Evolutionary conservation across 2,888 invertebrate species (phyloP), one percentile per base, ranked within the genome.

Genomic region (Dioctria linearis): DNA sequence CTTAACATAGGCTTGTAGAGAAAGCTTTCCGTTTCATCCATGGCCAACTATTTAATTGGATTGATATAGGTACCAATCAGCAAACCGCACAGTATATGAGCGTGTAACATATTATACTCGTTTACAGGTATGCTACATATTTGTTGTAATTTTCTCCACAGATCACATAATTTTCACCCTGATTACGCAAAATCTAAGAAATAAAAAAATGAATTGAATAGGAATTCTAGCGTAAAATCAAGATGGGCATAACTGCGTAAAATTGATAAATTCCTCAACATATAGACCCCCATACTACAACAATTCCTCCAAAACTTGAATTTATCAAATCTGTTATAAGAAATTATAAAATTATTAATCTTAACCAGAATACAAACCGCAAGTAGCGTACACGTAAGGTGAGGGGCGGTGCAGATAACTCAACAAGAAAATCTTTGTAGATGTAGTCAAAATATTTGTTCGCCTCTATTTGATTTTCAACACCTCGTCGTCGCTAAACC

Each of bases 401-500:
- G 5, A 43, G 6, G 5, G 3, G 6, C 3, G 42, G 13, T 6
- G 13, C 6, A 11, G 37, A 66, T 13, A 11, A 13, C 43, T 76
- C 76, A 63, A 54, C 54, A 54, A 3, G 4, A 42, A 76, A 76
- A 76, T 63, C 63, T 76, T 63, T 76, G 76, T 63, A 76, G 76
- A 76, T 76, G 76, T 63, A 63, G 76, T 76, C 42, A 76, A 46
- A 76, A 63, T 76, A 76, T 76, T 76, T 76, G 63, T 63, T 63
- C 49, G 73, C 73, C 63, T 25, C 76, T 63, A 49, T 76, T 76
- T 76, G 76, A 76, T 76, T 76, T 76, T 76, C 76, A 63, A 76
- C 76, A 76, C 76, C 63, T 49, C 76, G 46, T 11, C 61, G n/a
- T 46, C 5, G 5, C 63, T 76, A 40, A 39, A n/a, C 5, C 42